Evolutionary conservation across 2,113 vertebrate genomes (phyloP), one percentile per base, ranked within the genome.

Genomic region (Chloebia gouldiae): DNA sequence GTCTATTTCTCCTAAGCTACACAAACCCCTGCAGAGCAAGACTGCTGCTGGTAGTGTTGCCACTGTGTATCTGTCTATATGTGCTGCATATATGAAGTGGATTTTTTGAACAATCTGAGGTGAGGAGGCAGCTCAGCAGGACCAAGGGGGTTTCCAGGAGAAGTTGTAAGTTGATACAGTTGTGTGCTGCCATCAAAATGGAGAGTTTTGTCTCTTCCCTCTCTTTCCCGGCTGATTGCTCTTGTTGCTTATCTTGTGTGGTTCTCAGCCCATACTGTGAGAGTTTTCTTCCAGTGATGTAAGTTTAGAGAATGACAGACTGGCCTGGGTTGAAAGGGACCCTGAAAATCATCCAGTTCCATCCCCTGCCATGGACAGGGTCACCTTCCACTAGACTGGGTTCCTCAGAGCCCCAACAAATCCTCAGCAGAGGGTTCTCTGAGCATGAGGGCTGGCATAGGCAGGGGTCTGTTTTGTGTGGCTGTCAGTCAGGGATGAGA

Each of bases 71-170:
- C 65, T 72, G 27, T 70, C 24, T 77, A 13, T 42, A 15, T 33
- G 23, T 66, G n/a, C 68, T 76, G 37, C 15, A 0, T 23, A 1
- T 39, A 2, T 53, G 6, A 54, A 87, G 82, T 40, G 53, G 11
- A 10, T n/a, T 40, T 84, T 85, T 77, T 8, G 33, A 31, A 15
- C 42, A 15, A 15, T 23, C 9, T 39, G 28, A 10, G 6, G 40
- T 20, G 13, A 42, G 33, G 20, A 64, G 65, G 40, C 60, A 65
- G 65, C 50, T 92, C 40, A 65, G 70, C 65, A 47, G 50, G 50
- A 42, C 23, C 0, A 0, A 28, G 4, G 11, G 33, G 20, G 5
- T n/a, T 90, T 64, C 44, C n/a, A 7, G 10, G 10, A 33, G 53
- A 42, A 30, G 11, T 30, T 59, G 7, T 37, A 73, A 64, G 53